A percentile compares a stretch with the other conserved stretches of the same genome.
These are phyloP conservation scores for Ischnus inquisitorius DNA, from an alignment of 2,888 invertebrate species.

Conservation along the genomic window DNA sequence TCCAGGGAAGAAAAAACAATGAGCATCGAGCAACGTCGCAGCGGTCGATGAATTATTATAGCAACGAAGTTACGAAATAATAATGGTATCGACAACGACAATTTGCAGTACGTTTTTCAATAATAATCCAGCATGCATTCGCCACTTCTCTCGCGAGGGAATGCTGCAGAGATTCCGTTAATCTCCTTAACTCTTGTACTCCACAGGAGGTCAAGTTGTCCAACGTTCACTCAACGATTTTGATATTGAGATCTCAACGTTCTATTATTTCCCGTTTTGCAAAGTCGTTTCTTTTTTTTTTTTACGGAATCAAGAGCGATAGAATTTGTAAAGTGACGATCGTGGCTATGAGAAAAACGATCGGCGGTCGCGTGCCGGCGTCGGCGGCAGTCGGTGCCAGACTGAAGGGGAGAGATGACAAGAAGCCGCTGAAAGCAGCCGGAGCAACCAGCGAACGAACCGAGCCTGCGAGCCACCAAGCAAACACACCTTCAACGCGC, in stretches of 20 bases:
- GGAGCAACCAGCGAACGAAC: slow-evolving; percentile 38
- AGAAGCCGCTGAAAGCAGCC: slow-evolving; percentile 57
- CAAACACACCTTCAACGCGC: slow-evolving; percentile 54
- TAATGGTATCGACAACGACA: not conserved
- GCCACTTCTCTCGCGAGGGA: not conserved
- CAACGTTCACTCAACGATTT: not conserved
- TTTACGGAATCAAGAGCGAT: not conserved
- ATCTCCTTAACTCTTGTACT: not conserved
- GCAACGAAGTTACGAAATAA: not conserved
- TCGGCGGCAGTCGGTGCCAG: slow-evolving; percentile 75
- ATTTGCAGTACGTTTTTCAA: not conserved
- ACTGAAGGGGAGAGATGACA: slow-evolving; percentile 72
- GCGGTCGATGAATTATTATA: not conserved
- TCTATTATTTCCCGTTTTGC: not conserved
- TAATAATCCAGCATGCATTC: not conserved
- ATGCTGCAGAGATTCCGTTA: not conserved
- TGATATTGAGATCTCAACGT: not conserved
- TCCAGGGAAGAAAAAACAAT: not conserved
- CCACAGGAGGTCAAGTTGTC: not conserved
- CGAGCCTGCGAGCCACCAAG: slow-evolving; percentile 33
- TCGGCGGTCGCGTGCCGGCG: slow-evolving; percentile 55
- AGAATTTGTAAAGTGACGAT: not conserved
- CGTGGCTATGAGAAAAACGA: not conserved
- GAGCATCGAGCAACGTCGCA: not conserved
- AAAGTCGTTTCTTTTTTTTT: not conserved